Base-by-base conservation (phyloP, 35 echinoderm and acorn worm genomes). In the Lytechinus variegatus region DNA sequence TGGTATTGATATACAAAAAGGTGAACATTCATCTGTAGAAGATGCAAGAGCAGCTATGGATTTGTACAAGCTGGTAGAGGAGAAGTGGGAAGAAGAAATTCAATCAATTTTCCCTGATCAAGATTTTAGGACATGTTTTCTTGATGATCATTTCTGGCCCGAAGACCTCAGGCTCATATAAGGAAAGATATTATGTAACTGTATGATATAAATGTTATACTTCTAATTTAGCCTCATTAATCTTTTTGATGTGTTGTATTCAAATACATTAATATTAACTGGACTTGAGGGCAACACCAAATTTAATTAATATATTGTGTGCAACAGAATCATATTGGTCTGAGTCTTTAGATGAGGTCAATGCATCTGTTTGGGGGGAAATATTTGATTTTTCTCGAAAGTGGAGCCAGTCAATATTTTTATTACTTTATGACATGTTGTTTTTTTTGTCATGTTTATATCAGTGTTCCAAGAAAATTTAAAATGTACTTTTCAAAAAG, bases 91-190 rank as follows among this genome's bases (percentile, higher is more conserved):
- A 53, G 96, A 95, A 58, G 92, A 97, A 56, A 21, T 58, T 27
- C 27, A n/a, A 9, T 91, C 88, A 52, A 27, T 7, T 12, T 95
- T 89, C 61, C 56, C 57, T 16, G 95, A 97, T 60, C 52, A 92
- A 52, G 87, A 86, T 57, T 97, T 95, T 52, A 89, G 86, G 27
- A 54, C 89, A 60, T 94, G 61, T 10, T 98, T 97, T 89, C 95
- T 98, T 89, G 96, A 98, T 95, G 97, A 98, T 95, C 95, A 96
- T 55, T 98, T 95, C 54, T 98, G 97, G 97, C 97, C 97, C 3
- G 95, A 95, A 79, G 97, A 97, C 95, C 54, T 97, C n/a, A n/a
- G n/a, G n/a, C n/a, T n/a, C 61, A 52, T 94, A 53, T 44, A 95
- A 87, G 94, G 44, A 87, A 72, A 13, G 8, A 5, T 8, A 51